Percentiles rank a stretch among this genome's conserved stretches.
Evolutionary conservation across 2,113 vertebrate genomes (phyloP).

Genomic region (Coracopsis vasa): DNA sequence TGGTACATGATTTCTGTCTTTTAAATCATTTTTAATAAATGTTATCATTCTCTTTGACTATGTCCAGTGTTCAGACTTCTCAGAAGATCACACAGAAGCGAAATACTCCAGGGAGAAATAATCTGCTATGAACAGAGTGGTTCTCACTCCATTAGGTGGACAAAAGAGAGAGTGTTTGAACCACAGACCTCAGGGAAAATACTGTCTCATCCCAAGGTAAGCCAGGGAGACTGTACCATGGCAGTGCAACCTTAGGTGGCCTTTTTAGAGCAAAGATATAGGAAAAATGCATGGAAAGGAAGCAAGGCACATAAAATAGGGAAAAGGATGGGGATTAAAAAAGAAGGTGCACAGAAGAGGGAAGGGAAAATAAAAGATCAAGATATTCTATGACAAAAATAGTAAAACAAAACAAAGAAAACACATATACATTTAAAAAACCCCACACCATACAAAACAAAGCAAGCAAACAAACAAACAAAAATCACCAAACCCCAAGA

Average conservation of each 20-base stretch:
- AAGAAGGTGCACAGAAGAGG: neutral
- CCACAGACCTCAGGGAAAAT: constrained; percentile 52
- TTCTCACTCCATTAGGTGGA: constrained; percentile 43
- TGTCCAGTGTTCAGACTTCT: constrained; percentile 11
- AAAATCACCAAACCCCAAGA: neutral
- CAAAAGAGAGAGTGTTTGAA: constrained; percentile 34
- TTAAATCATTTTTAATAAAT: constrained; percentile 46
- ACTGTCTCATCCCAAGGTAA: constrained; percentile 47
- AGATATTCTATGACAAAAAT: neutral
- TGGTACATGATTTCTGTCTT: constrained; percentile 10
- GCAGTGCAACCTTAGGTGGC: constrained; percentile 40
- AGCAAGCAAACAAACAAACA: neutral
- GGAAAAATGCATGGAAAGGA: neutral
- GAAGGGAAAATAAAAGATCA: neutral
- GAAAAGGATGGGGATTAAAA: neutral
- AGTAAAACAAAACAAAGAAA: neutral
- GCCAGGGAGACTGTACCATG: neutral
- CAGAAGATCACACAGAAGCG: constrained; percentile 38
- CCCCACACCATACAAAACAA: neutral
- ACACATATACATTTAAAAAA: neutral
- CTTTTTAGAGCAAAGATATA: constrained; percentile 5
- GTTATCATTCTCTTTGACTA: constrained; percentile 44
- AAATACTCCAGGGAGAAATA: constrained; percentile 38
- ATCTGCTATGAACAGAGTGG: neutral
- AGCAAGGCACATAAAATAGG: neutral